Base-by-base conservation (phyloP, 2,888 invertebrate genomes). In the Ecdyonurus torrentis region DNA sequence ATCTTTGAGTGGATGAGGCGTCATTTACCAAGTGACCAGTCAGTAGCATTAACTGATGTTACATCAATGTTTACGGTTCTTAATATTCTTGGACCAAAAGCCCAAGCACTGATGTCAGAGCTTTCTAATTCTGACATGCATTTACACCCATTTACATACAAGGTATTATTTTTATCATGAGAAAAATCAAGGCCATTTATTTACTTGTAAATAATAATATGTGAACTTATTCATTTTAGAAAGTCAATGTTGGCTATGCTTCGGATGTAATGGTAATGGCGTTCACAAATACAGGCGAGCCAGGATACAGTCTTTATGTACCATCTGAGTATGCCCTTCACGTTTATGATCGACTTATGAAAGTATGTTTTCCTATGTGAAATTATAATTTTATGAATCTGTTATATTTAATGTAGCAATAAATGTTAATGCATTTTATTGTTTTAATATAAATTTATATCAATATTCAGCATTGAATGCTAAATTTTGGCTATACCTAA, bases 321-420 rank as follows among this genome's bases (percentile, higher is more conserved):
- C 86, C 86, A 2, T 83, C 85, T 0, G 86, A 86, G 75, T 86
- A 85, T 70, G 86, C 87, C 1, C 77, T 87, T 15, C 86, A 87
- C 70, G 83, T 87, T 5, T 87, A 88, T 70, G 83, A 84, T 68
- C 79, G 79, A 65, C 72, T 89, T 62, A 83, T 86, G 77, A 77
- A 77, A 63, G 78, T 78, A 71, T 71, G 72, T 66, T 50, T 65
- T 58, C 58, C 23, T 3, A 20, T 61, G 2, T 20, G 23, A 25
- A 59, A 19, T 25, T 58, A 10, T 63, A 52, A 37, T 61, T 59
- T 63, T 25, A 23, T 22, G 15, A 58, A 53, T 59, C n/a, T 15
- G 58, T 15, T 1, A 24, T 60, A 19, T 15, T n/a, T 18, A 10
- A n/a, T 18, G 52, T 23, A 64, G 2, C n/a, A n/a, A n/a, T n/a